Conservation (phyloP, 2,797 vertebrate genomes). For the Ambastaia sidthimunki region DNA sequence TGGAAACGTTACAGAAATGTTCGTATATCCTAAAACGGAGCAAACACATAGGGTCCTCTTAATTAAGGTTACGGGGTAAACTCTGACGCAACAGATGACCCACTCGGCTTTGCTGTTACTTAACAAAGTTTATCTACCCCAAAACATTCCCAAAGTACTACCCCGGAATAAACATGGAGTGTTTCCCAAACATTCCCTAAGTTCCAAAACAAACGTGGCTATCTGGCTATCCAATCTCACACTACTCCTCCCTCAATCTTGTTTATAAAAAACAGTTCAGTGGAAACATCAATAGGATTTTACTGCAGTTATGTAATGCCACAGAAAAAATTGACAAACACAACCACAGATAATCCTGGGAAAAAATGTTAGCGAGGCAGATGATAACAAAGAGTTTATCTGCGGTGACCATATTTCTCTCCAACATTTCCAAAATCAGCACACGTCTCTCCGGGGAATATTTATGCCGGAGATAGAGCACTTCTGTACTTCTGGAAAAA, state of each 20-base stretch:
- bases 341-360: constrained; percentile 51
- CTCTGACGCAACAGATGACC: neutral
- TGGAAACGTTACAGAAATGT: no score
- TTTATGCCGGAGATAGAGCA: constrained; percentile 5
- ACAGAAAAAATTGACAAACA: constrained; percentile 48
- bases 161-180: constrained; percentile 32
- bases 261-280: constrained; percentile 14
- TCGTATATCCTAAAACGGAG: no score
- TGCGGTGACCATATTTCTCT: constrained; percentile 61
- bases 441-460: constrained; percentile 47
- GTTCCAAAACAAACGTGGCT: neutral
- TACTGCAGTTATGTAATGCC: constrained; percentile 46
- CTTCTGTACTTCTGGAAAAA: constrained; percentile 26
- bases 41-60: neutral
- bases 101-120: neutral
- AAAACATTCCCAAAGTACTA: constrained; percentile 23
- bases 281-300: constrained; percentile 30
- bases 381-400: constrained; percentile 66
- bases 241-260: neutral
- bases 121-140: neutral
- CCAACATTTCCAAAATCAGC: constrained; percentile 70
- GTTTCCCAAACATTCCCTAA: constrained; percentile 40
- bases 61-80: neutral
- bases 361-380: constrained; percentile 55
- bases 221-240: neutral